These are phyloP conservation scores for Drymonia ruficornis DNA, from an alignment of 2,888 invertebrate genomes.

Conservation along the genomic window DNA sequence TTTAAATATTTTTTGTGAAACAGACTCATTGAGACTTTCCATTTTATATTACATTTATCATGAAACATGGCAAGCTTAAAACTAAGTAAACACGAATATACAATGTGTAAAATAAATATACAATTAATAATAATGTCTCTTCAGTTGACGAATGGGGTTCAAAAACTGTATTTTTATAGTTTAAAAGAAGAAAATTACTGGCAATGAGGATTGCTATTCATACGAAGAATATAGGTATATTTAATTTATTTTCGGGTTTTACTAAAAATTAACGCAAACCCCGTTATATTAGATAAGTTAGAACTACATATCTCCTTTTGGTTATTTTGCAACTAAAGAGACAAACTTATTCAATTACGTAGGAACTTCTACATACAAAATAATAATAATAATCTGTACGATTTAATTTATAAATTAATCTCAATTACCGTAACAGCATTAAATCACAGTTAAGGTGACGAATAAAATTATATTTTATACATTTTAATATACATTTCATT, in stretches of 20 bases:
- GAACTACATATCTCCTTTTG: neutral
- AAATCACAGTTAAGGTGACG: slow-evolving; percentile 50
- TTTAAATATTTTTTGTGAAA: slow-evolving; percentile 25
- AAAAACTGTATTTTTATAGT: too few species aligned
- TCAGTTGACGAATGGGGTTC: slow-evolving; percentile 6
- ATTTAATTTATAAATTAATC: slow-evolving; percentile 38
- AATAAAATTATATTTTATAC: slow-evolving; percentile 23
- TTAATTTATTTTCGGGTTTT: too few species aligned
- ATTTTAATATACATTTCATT: slow-evolving; percentile 4
- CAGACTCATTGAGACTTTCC: slow-evolving; percentile 23
- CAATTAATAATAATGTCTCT: slow-evolving; percentile 21
- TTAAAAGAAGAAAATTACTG: too few species aligned
- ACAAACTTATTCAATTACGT: slow-evolving; percentile 31
- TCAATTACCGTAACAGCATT: slow-evolving; percentile 45
- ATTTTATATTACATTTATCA: slow-evolving; percentile 1
- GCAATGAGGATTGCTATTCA: slow-evolving; percentile 3
- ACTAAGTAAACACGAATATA: slow-evolving; percentile 38
- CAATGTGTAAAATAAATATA: slow-evolving; percentile 26
- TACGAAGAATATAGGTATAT: too few species aligned
- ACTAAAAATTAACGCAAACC: neutral
- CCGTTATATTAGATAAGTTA: too few species aligned
- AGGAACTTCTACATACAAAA: slow-evolving; percentile 49
- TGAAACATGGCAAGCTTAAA: slow-evolving; percentile 39
- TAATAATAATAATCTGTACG: slow-evolving; percentile 13
- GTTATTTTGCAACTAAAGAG: slow-evolving; percentile 20